Conservation (phyloP, 2,113 vertebrate species). For the Silurus asotus region DNA sequence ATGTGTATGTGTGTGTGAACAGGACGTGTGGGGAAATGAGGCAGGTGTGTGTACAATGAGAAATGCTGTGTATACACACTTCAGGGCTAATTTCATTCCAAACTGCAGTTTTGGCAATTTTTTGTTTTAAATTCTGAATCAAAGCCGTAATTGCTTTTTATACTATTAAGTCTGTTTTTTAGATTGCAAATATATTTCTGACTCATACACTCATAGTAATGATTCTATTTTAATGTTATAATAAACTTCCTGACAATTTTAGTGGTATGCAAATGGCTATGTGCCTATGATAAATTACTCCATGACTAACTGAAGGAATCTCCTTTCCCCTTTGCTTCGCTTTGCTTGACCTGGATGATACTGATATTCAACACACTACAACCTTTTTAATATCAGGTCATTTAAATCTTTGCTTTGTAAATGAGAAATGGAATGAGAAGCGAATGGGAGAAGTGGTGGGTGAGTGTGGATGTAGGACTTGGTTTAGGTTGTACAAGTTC, state of each 20-base stretch:
- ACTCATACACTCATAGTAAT: not conserved
- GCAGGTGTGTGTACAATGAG: not conserved
- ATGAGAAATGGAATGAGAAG: not conserved
- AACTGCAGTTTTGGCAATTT: constrained; percentile 16
- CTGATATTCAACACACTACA: constrained; percentile 2
- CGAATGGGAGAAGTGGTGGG: not conserved
- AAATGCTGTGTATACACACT: not conserved
- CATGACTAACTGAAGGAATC: constrained; percentile 28
- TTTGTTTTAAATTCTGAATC: not conserved
- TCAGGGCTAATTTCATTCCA: not conserved
- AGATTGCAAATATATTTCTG: constrained; percentile 6
- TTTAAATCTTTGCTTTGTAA: constrained; percentile 16
- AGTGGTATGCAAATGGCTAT: not conserved
- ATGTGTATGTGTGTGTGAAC: not conserved
- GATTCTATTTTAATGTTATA: not conserved
- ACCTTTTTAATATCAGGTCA: constrained; percentile 59
- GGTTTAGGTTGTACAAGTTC: not conserved
- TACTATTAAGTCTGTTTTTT: not conserved
- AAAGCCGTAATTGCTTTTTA: not conserved
- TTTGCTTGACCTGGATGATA: constrained; percentile 39
- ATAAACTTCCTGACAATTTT: constrained; percentile 1
- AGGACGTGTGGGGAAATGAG: not conserved
- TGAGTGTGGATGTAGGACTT: not conserved
- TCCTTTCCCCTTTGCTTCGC: constrained; percentile 1
- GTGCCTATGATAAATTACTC: not conserved